Percentiles rank a stretch among this genome's conserved stretches.
phyloP scores from a whole-genome alignment of 2,888 invertebrate species.

The Eilema depressum region DNA sequence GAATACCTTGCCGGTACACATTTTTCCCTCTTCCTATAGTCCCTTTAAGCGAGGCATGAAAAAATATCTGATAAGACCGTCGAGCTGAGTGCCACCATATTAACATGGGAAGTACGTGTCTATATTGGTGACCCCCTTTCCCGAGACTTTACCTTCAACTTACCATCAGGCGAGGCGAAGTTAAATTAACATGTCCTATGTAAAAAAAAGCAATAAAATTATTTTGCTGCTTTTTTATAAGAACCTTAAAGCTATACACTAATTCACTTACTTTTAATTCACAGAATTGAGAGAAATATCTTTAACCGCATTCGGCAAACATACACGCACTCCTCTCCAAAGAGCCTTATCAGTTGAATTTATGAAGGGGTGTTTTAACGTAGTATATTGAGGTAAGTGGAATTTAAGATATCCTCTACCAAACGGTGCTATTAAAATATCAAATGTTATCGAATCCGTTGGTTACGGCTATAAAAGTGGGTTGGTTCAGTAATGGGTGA shows the following conservation, averaged over 20 bases:
- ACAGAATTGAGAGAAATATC: not conserved
- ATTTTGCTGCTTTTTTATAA: not conserved
- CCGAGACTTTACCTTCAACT: no score
- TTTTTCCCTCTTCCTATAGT: no score
- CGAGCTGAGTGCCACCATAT: no score
- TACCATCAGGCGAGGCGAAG: no score
- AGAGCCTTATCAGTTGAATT: constrained; percentile 43
- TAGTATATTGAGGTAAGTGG: constrained; percentile 35
- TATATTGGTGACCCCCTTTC: no score
- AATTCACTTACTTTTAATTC: constrained; percentile 7
- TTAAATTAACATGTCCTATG: no score
- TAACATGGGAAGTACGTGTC: no score
- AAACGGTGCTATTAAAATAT: constrained; percentile 42
- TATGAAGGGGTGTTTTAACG: constrained; percentile 36
- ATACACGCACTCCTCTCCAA: constrained; percentile 21
- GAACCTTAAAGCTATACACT: not conserved
- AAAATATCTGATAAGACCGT: no score
- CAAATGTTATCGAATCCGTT: constrained; percentile 25
- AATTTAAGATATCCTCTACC: constrained; percentile 39
- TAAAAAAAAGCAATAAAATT: no score
- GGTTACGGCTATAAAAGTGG: constrained; percentile 13
- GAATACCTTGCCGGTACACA: no score
- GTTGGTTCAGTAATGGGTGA: not conserved
- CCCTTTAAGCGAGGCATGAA: no score
- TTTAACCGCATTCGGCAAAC: constrained; percentile 19